A percentile compares a stretch with the other conserved stretches of the same genome.
These are phyloP conservation scores for Diploptera punctata DNA, from an alignment of 2,888 invertebrate genomes.

Conservation along the genomic window DNA sequence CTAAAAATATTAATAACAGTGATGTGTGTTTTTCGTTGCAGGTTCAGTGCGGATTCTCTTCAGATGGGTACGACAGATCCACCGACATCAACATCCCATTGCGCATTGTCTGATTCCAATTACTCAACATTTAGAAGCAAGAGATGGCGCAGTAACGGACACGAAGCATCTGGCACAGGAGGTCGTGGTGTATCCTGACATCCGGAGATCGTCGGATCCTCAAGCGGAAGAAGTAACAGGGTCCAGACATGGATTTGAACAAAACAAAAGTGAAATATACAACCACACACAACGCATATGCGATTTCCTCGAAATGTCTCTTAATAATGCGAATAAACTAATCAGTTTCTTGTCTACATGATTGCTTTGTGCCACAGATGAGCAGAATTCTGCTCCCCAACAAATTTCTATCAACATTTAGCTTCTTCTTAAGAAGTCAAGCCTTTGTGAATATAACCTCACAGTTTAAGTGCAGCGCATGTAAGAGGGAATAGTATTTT, in stretches of 20 bases:
- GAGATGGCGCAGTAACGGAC: slow-evolving; percentile 36
- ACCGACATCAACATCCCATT: not conserved
- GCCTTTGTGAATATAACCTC: too few relatives aligned
- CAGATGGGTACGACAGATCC: slow-evolving; percentile 50
- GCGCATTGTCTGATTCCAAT: slow-evolving; percentile 14
- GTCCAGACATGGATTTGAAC: slow-evolving; percentile 37
- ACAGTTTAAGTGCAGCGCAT: too few relatives aligned
- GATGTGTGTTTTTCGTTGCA: slow-evolving; percentile 43
- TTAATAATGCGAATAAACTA: too few relatives aligned
- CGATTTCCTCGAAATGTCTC: too few relatives aligned
- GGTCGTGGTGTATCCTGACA: slow-evolving; percentile 38
- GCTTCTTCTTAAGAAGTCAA: too few relatives aligned
- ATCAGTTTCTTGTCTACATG: too few relatives aligned
- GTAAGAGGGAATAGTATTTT: too few relatives aligned
- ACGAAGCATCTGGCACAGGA: not conserved
- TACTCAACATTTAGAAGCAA: slow-evolving; percentile 32
- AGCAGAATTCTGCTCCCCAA: too few relatives aligned
- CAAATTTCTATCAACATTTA: too few relatives aligned
- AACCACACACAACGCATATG: too few relatives aligned
- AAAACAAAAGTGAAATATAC: too few relatives aligned
- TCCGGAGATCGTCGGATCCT: slow-evolving; percentile 34
- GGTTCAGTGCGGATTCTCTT: slow-evolving; percentile 55
- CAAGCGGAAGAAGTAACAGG: slow-evolving; percentile 13
- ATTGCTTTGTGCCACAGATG: too few relatives aligned
- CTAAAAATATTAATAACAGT: not conserved